These are phyloP conservation scores for Actias luna DNA, from an alignment of 2,888 invertebrate genomes.

Conservation along the genomic window DNA sequence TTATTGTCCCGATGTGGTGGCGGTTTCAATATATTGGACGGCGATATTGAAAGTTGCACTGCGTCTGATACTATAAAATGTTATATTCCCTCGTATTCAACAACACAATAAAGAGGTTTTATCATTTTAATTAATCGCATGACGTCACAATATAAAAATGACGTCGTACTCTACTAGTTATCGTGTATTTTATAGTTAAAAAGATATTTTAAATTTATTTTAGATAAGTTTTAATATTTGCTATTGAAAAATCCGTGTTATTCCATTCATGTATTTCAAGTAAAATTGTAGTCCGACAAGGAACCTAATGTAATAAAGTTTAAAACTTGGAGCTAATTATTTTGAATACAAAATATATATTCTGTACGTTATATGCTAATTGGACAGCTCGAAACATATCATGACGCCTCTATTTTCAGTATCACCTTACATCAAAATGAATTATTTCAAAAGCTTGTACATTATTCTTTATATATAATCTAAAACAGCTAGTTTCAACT, in stretches of 20 bases:
- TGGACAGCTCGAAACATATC: not conserved
- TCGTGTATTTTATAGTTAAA: too few species aligned
- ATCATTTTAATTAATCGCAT: not conserved
- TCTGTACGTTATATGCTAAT: not conserved
- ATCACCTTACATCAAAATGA: not conserved
- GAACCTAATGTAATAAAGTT: too few species aligned
- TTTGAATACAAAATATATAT: too few species aligned
- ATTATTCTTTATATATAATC: not conserved
- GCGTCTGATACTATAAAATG: not conserved
- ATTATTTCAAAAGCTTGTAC: not conserved
- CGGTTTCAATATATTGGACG: constrained; percentile 18
- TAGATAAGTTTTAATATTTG: too few species aligned
- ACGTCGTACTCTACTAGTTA: not conserved
- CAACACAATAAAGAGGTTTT: constrained; percentile 2
- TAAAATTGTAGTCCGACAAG: too few species aligned
- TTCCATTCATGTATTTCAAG: too few species aligned
- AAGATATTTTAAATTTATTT: too few species aligned
- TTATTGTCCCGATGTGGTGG: constrained; percentile 33
- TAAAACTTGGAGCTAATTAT: too few species aligned
- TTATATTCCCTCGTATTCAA: not conserved
- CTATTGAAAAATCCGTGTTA: too few species aligned
- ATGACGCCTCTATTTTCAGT: not conserved
- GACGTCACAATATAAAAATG: not conserved
- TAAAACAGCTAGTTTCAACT: not conserved
- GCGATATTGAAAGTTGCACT: constrained; percentile 30